Percentiles rank a stretch among this genome's conserved stretches.
phyloP scores from a whole-genome alignment of 2,797 vertebrate genomes.

The Danio kyathit region DNA sequence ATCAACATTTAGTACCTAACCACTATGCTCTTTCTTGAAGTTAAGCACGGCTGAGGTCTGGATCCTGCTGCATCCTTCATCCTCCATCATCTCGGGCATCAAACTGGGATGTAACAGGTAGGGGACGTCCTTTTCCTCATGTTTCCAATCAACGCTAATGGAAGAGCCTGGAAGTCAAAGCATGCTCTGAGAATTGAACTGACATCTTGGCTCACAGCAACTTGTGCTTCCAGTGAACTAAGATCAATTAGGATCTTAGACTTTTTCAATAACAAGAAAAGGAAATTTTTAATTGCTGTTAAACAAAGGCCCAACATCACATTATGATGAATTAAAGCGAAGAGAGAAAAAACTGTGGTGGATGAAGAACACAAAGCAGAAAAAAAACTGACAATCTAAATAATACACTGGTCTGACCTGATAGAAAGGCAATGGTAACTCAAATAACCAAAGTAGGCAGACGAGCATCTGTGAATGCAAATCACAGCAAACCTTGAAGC shows the following conservation, averaged over 20 bases:
- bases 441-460: too few species aligned
- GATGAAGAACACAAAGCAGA: too few species aligned
- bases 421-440: too few species aligned
- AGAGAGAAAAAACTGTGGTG: background rate
- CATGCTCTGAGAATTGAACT: constrained; percentile 20
- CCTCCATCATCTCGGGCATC: constrained; percentile 23
- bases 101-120: constrained; percentile 8
- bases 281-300: background rate
- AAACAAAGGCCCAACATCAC: constrained; percentile 11
- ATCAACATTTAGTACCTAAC: background rate
- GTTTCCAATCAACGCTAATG: constrained; percentile 43
- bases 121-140: constrained; percentile 9
- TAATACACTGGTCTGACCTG: too few species aligned
- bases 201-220: constrained; percentile 2
- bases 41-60: background rate
- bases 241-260: constrained; percentile 31
- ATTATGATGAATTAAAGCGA: background rate
- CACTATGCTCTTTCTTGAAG: background rate
- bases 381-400: background rate
- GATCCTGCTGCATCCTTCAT: background rate
- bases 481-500: too few species aligned
- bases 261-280: constrained; percentile 30
- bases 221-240: constrained; percentile 27
- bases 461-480: too few species aligned
- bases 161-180: constrained; percentile 22